Base-by-base conservation (phyloP, 2,888 invertebrate genomes). In the Ennomos quercinarius region DNA sequence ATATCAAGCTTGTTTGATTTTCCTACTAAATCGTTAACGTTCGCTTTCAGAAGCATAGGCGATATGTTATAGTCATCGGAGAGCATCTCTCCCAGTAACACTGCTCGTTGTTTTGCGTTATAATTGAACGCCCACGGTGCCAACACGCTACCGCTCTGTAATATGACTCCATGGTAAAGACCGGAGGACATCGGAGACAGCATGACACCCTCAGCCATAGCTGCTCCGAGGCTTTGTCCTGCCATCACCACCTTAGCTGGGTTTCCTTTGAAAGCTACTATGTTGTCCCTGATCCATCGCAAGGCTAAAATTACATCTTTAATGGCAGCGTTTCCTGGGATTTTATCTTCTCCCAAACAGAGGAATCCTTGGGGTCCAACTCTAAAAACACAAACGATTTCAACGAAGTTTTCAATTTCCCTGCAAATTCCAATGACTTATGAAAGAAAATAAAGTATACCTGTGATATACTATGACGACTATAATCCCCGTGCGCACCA, bases 41-140 rank as follows among this genome's bases (percentile, higher is more conserved):
- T 66, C 0, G 74, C 66, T 13, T 77, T 71, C 0, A 80, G 27
- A n/a, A 88, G 64, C 12, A 56, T 55, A 8, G 64, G 56, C 1
- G 61, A 57, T 8, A 63, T 46, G 17, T 78, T 72, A 3, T 77
- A 72, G 10, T 40, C 63, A 10, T 68, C 62, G 11, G 74, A 72
- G 0, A 80, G 59, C 39, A 65, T 66, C 39, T 66, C 68, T 5
- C 62, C 75, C 1, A 91, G 63, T 37, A 66, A 57, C 1, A 57
- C 66, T 0, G 84, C 86, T 63, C 91, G 72, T 35, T 80, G 76
- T 54, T 72, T 75, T 6, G 90, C 84, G 40, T 92, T 87, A 40
- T 86, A 87, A 60, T 89, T 89, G 56, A 89, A 90, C 12, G 86
- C 78, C 88, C 85, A 90, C 0, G 91, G 90, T 17, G 87, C 84